Evolutionary conservation across 2,113 vertebrate species (phyloP).

Genomic region (Seriola aureovittata): DNA sequence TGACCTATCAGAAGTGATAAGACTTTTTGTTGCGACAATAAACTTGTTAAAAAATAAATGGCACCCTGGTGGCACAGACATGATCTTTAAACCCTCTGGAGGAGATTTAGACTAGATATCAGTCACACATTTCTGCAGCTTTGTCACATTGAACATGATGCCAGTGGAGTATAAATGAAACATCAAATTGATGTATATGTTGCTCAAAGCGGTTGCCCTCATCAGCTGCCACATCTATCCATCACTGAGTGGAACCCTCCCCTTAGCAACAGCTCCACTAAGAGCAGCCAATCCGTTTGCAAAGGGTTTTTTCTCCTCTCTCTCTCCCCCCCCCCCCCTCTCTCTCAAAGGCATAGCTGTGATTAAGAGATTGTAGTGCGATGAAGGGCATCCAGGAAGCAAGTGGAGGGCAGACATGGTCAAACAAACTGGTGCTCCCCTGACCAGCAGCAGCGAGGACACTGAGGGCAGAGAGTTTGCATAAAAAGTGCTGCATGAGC

Average conservation of each 20-base stretch:
- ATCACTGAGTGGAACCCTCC: constrained; percentile 54
- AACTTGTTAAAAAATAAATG: constrained; percentile 12
- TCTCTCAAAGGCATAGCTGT: constrained; percentile 50
- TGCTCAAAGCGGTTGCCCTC: constrained; percentile 8
- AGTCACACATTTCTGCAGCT: not conserved
- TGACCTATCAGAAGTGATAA: constrained; percentile 6
- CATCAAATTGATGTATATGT: constrained; percentile 36
- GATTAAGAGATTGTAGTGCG: constrained; percentile 65
- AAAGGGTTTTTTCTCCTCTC: not conserved
- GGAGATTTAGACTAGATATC: not conserved
- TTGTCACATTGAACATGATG: not conserved
- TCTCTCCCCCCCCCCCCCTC: not conserved
- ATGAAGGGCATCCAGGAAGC: constrained; percentile 62
- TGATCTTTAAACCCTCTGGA: constrained; percentile 5
- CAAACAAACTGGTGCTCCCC: constrained; percentile 28
- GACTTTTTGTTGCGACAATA: not conserved
- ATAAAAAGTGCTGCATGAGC: constrained; percentile 26
- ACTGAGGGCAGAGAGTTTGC: constrained; percentile 34
- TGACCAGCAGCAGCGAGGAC: not conserved
- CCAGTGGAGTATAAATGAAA: not conserved
- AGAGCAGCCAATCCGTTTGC: constrained; percentile 68
- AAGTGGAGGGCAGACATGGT: constrained; percentile 27
- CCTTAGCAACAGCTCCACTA: constrained; percentile 81
- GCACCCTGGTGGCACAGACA: not conserved
- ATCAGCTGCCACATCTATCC: constrained; percentile 39